These are phyloP conservation scores for Babylonia areolata DNA, from an alignment of 1,140 invertebrate species.

Conservation along the genomic window DNA sequence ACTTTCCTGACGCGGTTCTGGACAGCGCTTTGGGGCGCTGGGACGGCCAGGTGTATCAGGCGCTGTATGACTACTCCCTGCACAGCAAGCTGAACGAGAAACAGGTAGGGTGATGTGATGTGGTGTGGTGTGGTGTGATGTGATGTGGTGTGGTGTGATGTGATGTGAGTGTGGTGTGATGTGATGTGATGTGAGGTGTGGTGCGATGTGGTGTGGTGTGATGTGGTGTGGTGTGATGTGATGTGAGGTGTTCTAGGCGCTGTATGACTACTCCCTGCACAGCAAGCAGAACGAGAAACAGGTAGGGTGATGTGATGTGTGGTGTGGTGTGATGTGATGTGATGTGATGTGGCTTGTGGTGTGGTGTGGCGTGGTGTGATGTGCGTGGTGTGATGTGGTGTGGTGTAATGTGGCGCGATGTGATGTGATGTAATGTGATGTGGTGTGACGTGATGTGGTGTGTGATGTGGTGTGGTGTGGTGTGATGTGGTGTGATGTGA, in stretches of 20 bases:
- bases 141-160: too few relatives aligned
- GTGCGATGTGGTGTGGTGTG: background rate
- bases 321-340: too few relatives aligned
- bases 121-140: background rate
- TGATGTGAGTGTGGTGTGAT: background rate
- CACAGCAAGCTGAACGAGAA: slow-evolving; percentile 91
- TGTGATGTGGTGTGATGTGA: too few relatives aligned
- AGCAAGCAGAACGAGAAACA: slow-evolving; percentile 89
- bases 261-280: slow-evolving; percentile 89
- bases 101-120: slow-evolving; percentile 67
- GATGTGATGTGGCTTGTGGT: too few relatives aligned
- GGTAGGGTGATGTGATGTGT: slow-evolving; percentile 55
- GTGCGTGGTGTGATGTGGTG: too few relatives aligned
- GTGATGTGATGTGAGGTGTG: background rate
- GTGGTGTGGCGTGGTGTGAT: too few relatives aligned
- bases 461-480: too few relatives aligned
- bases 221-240: too few relatives aligned
- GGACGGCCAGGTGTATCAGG: slow-evolving; percentile 94
- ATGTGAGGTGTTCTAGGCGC: slow-evolving; percentile 92
- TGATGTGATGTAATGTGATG: too few relatives aligned
- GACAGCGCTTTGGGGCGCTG: slow-evolving; percentile 89
- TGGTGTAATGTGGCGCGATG: too few relatives aligned
- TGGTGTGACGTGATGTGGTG: too few relatives aligned
- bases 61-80: slow-evolving; percentile 88
- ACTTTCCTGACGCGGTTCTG: slow-evolving; percentile 88